phyloP scores from a whole-genome alignment of 30 jellyfish, hydroid and myxozoan genomes.

The Pelagia noctiluca region DNA sequence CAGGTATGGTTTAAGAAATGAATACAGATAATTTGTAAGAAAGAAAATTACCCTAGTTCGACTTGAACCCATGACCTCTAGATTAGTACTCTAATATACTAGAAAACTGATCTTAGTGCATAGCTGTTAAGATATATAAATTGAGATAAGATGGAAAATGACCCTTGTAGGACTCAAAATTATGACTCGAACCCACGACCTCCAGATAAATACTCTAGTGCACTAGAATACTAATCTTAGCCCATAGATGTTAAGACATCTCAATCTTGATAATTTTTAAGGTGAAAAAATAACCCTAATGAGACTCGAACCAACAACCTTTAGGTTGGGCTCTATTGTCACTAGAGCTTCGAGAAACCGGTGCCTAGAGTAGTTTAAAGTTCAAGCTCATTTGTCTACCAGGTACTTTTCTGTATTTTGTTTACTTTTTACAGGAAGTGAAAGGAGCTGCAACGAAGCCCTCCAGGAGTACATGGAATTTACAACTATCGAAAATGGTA shows the following conservation, averaged over 20 bases:
- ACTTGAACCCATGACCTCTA: background rate
- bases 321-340: too few species aligned
- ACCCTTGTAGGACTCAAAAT: background rate
- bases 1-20: background rate
- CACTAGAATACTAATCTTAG: too few species aligned
- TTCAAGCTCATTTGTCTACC: background rate
- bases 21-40: background rate
- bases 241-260: too few species aligned
- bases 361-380: background rate
- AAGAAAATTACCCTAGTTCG: background rate
- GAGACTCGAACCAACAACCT: too few species aligned
- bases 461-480: constrained; percentile 41
- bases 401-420: background rate
- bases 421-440: background rate
- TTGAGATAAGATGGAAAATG: background rate
- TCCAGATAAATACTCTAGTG: too few species aligned
- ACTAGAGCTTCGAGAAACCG: too few species aligned
- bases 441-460: background rate
- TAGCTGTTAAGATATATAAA: too few species aligned
- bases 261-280: too few species aligned
- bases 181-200: too few species aligned
- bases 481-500: constrained; percentile 27
- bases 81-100: background rate
- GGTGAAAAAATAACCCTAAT: too few species aligned
- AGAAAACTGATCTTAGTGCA: background rate